These are phyloP conservation scores for Lophius piscatorius DNA, from an alignment of 2,113 vertebrate species.

Conservation along the genomic window DNA sequence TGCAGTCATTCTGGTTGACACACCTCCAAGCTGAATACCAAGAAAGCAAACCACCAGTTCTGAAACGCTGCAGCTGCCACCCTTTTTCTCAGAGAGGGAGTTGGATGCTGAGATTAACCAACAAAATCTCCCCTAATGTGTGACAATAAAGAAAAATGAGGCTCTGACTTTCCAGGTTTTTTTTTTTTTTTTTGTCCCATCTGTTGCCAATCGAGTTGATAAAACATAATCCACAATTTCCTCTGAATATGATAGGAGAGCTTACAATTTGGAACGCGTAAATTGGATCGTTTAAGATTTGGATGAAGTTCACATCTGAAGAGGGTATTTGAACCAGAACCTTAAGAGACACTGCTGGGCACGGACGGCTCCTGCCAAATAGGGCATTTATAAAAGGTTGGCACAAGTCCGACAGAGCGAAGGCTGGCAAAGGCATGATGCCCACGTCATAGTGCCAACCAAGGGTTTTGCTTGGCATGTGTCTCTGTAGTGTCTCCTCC, in stretches of 20 bases:
- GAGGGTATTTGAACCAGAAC: conserved; percentile 76
- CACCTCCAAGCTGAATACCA: conserved; percentile 45
- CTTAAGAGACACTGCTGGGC: conserved; percentile 77
- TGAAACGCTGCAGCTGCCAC: conserved; percentile 55
- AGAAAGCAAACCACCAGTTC: conserved; percentile 44
- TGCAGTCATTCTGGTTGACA: conserved; percentile 37
- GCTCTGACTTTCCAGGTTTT: conserved; percentile 59
- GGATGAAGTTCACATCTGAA: conserved; percentile 73
- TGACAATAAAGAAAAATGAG: conserved; percentile 64
- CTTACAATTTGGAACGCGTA: conserved; percentile 77
- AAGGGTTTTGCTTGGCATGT: conserved; percentile 78
- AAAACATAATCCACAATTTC: conserved; percentile 73
- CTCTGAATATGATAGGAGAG: conserved; percentile 73
- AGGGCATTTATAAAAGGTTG: conserved; percentile 79
- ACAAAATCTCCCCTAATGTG: conserved; percentile 56
- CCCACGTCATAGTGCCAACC: conserved; percentile 71
- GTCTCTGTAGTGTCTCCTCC: conserved; percentile 67
- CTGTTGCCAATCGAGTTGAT: conserved; percentile 72
- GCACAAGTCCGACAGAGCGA: conserved; percentile 66
- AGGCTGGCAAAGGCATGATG: conserved; percentile 74
- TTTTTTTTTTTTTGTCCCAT: conserved; percentile 34
- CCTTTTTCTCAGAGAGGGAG: conserved; percentile 20
- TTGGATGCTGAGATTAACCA: conserved; percentile 55
- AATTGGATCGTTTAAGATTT: conserved; percentile 75
- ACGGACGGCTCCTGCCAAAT: conserved; percentile 74